phyloP scores from a whole-genome alignment of 2,113 vertebrate genomes.

The Crotalus tigris region DNA sequence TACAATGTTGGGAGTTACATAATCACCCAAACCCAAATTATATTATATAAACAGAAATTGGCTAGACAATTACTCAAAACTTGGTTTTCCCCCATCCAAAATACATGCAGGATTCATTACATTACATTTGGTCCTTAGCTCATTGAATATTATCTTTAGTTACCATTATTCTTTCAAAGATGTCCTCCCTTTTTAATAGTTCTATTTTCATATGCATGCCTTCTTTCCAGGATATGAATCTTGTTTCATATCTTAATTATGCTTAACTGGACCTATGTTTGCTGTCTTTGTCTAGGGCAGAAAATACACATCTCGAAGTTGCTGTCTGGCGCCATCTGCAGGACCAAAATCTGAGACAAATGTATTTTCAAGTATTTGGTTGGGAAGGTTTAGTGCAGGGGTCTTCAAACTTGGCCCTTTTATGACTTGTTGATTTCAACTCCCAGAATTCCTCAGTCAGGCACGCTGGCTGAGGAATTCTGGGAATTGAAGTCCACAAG shows the following conservation, averaged over 20 bases:
- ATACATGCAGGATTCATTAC: background rate
- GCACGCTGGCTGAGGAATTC: too few relatives aligned
- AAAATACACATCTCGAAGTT: background rate
- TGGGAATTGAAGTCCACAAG: too few relatives aligned
- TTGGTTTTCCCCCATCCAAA: background rate
- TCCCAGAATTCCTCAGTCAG: too few relatives aligned
- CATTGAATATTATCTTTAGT: background rate
- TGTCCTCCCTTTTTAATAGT: background rate
- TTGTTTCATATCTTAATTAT: background rate
- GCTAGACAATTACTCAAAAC: background rate
- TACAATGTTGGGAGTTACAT: background rate
- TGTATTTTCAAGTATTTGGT: background rate
- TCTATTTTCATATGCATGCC: background rate
- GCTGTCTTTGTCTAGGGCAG: background rate
- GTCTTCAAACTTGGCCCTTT: too few relatives aligned
- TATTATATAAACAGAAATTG: background rate
- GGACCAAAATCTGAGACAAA: background rate
- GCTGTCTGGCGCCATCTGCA: slow-evolving; percentile 13
- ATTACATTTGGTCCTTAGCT: background rate
- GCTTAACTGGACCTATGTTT: background rate
- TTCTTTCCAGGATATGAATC: background rate
- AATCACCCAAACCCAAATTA: background rate
- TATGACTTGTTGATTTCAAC: too few relatives aligned
- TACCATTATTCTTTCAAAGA: background rate
- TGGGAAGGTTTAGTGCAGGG: background rate